Evolutionary conservation across 2,888 invertebrate species (phyloP), one percentile per base, ranked within the genome.

Genomic region (Caenorhabditis sp.): DNA sequence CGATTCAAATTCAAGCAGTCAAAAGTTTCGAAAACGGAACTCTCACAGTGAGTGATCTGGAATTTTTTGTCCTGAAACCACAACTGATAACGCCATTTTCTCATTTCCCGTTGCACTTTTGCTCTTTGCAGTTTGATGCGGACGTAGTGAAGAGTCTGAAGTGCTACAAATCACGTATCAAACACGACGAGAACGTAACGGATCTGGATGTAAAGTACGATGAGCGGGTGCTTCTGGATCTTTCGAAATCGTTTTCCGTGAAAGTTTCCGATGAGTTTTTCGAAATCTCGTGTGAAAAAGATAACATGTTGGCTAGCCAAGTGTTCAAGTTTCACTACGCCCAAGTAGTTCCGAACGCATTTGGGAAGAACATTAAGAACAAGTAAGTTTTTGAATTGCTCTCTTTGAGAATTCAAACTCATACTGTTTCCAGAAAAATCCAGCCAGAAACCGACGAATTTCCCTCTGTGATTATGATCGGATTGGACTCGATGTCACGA

Each of bases 401-500:
- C 9, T 6, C 5, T 32, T 32, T 32, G 5, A 32, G 9, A 32
- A 32, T 9, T 32, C 9, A 4, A 6, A 6, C 4, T 32, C 32
- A 32, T 32, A 4, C 4, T 6, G 9, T 6, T 9, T 32, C 9
- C 40, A 69, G 68, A 68, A 55, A 22, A 26, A 79, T 84, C 13
- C 40, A 82, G 58, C 6, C 28, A n/a, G 80, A 77, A 5, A 56
- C 78, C 8, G 37, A 50, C 0, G 84, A 86, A 11, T 69, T 74
- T 35, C 88, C 88, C 8, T 76, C 84, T 26, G 91, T 93, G 4
- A 81, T 92, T 24, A 90, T 92, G 88, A 81, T 93, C 18, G 93
- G 92, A 0, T 85, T 93, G 32, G 92, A 92, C 78, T 92, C 92
- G 0, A 89, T 92, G 82, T 92, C 92, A 6, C 76, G 91, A 15